Conservation (phyloP, 1,140 invertebrate genomes). For the Armadillidium nasatum region DNA sequence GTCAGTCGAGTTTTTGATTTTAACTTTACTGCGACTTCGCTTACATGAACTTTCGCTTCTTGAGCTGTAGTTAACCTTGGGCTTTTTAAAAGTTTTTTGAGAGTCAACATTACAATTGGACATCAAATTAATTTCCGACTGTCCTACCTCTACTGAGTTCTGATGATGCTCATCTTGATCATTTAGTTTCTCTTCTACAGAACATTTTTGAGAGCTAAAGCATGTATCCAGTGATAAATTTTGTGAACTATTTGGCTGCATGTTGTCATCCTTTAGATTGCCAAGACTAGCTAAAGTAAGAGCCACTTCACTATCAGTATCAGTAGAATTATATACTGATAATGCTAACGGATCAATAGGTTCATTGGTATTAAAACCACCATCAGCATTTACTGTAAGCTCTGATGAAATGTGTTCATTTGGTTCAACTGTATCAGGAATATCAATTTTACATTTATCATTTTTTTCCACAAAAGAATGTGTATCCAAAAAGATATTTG, state of each 20-base stretch:
- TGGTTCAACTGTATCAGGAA: background rate
- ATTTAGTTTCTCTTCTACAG: too few species aligned
- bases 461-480: background rate
- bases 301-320: slow-evolving; percentile 43
- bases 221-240: background rate
- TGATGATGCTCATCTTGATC: slow-evolving; percentile 9
- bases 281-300: slow-evolving; percentile 42
- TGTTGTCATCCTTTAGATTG: slow-evolving; percentile 36
- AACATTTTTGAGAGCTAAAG: background rate
- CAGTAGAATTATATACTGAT: slow-evolving; percentile 11
- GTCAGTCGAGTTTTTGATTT: too few species aligned
- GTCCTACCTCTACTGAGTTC: slow-evolving; percentile 10
- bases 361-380: background rate
- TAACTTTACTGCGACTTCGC: too few species aligned
- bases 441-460: background rate
- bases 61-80: too few species aligned
- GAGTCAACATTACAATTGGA: too few species aligned
- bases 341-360: background rate
- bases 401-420: too few species aligned
- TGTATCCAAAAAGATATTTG: background rate
- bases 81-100: too few species aligned
- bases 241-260: background rate
- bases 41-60: too few species aligned
- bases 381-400: background rate
- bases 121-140: too few species aligned